Percentiles rank a stretch among this genome's conserved stretches.
These are phyloP conservation scores for Halichoeres trimaculatus DNA, from an alignment of 2,113 vertebrate species.

Conservation along the genomic window DNA sequence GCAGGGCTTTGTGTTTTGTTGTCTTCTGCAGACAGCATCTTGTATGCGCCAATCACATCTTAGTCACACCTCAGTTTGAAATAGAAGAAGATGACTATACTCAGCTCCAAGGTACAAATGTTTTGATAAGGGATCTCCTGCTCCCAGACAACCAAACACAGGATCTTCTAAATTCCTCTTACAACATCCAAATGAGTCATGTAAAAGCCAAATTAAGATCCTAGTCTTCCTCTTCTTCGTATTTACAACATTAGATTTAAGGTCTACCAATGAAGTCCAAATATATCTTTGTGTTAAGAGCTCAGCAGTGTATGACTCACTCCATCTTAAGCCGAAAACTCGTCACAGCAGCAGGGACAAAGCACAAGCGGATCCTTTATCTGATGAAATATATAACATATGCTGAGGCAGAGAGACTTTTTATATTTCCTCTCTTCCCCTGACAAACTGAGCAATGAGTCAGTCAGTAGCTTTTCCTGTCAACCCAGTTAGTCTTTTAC, in stretches of 20 bases:
- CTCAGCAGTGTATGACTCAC: constrained; percentile 38
- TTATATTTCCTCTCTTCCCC: background rate
- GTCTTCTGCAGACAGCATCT: too few relatives aligned
- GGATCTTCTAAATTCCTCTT: background rate
- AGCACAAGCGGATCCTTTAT: constrained; percentile 16
- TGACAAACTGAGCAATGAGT: constrained; percentile 45
- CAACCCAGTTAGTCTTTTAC: constrained; percentile 45
- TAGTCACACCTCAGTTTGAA: too few relatives aligned
- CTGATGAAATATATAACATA: constrained; percentile 38
- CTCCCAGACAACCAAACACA: background rate
- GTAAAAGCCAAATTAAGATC: background rate
- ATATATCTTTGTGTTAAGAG: constrained; percentile 24
- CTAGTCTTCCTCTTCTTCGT: background rate
- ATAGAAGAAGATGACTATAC: too few relatives aligned
- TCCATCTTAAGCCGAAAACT: background rate
- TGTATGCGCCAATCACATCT: too few relatives aligned
- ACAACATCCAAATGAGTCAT: background rate
- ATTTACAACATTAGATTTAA: constrained; percentile 9
- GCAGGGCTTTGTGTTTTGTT: too few relatives aligned
- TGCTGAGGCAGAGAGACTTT: constrained; percentile 13
- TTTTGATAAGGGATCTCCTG: background rate
- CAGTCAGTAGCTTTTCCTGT: constrained; percentile 53
- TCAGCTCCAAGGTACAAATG: too few relatives aligned
- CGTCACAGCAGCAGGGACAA: background rate
- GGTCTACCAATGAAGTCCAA: constrained; percentile 15